Evolutionary conservation across 2,113 vertebrate genomes (phyloP).

Genomic region (Myiopsitta monachus): DNA sequence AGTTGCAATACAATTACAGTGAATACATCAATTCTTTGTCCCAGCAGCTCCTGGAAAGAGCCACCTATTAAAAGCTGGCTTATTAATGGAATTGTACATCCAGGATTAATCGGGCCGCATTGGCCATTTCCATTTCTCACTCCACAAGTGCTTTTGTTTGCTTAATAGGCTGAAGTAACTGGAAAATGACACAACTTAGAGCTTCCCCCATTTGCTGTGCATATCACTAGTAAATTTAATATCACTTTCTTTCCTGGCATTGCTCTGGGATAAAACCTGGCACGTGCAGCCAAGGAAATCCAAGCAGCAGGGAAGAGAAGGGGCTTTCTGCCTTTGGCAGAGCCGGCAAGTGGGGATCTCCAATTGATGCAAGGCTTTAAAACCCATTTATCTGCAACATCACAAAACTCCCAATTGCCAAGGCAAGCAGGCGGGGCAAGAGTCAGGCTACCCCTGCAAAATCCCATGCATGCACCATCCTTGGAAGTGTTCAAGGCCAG

Average conservation of each 20-base stretch:
- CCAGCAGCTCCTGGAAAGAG: constrained; percentile 71
- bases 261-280: constrained; percentile 41
- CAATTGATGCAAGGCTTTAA: background rate
- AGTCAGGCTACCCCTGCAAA: background rate
- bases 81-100: constrained; percentile 83
- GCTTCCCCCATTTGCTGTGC: constrained; percentile 67
- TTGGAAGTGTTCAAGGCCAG: background rate
- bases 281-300: background rate
- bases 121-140: constrained; percentile 82
- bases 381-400: background rate
- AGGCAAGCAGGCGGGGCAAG: background rate
- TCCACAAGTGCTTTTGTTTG: constrained; percentile 81
- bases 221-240: constrained; percentile 65
- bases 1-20: constrained; percentile 79
- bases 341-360: background rate
- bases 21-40: constrained; percentile 78
- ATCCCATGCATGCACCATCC: background rate
- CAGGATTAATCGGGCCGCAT: constrained; percentile 77
- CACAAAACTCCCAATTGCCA: background rate
- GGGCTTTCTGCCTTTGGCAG: background rate
- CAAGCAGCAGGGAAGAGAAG: background rate
- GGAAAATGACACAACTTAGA: constrained; percentile 76
- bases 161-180: constrained; percentile 82
- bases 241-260: background rate
- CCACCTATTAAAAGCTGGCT: constrained; percentile 77